phyloP scores from a whole-genome alignment of 2,113 vertebrate species.

The Heterocephalus glaber region DNA sequence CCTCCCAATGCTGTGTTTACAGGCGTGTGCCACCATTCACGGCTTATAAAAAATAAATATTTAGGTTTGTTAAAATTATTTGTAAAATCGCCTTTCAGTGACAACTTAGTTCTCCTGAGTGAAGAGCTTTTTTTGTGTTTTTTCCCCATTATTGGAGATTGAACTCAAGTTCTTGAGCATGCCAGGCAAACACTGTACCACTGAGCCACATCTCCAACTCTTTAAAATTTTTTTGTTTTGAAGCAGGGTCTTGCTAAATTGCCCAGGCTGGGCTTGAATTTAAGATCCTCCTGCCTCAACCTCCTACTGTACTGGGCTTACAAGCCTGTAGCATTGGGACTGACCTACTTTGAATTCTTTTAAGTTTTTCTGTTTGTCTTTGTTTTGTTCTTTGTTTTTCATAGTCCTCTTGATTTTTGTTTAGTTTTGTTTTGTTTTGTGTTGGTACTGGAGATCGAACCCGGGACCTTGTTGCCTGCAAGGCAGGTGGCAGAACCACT shows the following conservation, averaged over 20 bases:
- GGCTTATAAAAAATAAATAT: conserved; percentile 12
- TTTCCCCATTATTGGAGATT: not conserved
- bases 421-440: too few relatives aligned
- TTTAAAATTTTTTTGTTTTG: not conserved
- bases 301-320: not conserved
- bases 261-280: not conserved
- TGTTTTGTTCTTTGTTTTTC: not conserved
- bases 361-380: not conserved
- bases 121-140: not conserved
- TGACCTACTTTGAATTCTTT: not conserved
- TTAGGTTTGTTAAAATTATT: conserved; percentile 22
- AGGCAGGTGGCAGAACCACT: too few relatives aligned
- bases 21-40: not conserved
- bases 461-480: too few relatives aligned
- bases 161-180: not conserved
- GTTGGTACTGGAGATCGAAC: too few relatives aligned
- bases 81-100: conserved; percentile 12
- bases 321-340: not conserved
- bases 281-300: not conserved
- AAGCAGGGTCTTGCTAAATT: not conserved
- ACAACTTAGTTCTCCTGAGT: not conserved
- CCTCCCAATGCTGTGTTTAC: not conserved
- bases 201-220: not conserved
- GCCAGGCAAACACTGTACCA: not conserved
- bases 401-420: too few relatives aligned